phyloP scores from a whole-genome alignment of 35 echinoderm and acorn worm species.

The Stichopus chloronotus region DNA sequence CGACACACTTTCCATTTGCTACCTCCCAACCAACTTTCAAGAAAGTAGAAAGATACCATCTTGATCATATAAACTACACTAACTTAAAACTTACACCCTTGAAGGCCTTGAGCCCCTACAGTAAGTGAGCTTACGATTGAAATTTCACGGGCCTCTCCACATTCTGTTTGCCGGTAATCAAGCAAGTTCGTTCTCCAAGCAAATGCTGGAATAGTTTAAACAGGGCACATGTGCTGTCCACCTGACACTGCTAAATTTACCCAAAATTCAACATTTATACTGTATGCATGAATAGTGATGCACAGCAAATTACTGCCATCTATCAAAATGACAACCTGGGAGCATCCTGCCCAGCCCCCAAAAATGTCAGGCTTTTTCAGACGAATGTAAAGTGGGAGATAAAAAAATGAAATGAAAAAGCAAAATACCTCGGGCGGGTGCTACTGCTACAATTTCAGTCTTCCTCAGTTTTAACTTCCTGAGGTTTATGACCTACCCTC shows the following conservation, averaged over 20 bases:
- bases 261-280: neutral
- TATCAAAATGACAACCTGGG: neutral
- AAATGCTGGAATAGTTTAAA: neutral
- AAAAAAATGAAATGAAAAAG: neutral
- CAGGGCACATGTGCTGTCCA: conserved; percentile 1
- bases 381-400: too few species aligned
- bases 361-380: neutral
- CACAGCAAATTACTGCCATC: conserved; percentile 5
- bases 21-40: neutral
- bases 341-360: neutral
- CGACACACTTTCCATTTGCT: neutral
- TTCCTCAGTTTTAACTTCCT: neutral
- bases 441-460: neutral
- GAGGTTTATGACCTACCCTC: neutral
- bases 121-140: too few species aligned
- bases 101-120: too few species aligned
- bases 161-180: too few species aligned
- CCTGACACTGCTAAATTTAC: neutral
- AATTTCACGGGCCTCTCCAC: too few species aligned
- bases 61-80: neutral
- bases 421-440: neutral
- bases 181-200: neutral
- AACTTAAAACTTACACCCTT: too few species aligned
- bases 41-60: neutral
- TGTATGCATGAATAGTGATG: conserved; percentile 15